A percentile compares a stretch with the other conserved stretches of the same genome.
Evolutionary conservation across 2,888 invertebrate species (phyloP).

Genomic region (Eurytoma adleriae): DNA sequence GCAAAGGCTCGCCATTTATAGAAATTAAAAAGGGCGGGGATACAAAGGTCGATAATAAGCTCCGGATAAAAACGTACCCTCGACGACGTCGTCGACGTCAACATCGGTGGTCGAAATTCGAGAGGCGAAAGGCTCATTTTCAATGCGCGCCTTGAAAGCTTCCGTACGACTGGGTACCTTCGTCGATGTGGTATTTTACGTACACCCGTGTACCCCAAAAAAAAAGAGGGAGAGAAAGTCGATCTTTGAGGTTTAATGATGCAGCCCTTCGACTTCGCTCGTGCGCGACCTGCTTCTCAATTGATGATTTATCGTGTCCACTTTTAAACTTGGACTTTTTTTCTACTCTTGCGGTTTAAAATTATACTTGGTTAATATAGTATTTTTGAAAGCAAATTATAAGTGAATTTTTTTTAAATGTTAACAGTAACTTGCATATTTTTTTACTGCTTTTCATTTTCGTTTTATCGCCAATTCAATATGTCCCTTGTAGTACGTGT

Average conservation of each 20-base stretch:
- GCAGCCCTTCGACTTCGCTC: no score
- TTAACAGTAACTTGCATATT: no score
- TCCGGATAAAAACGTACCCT: no score
- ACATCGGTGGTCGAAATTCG: conserved; percentile 20
- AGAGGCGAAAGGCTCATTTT: conserved; percentile 2
- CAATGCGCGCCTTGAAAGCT: conserved; percentile 40
- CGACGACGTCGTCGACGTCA: background rate
- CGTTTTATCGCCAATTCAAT: conserved; percentile 28
- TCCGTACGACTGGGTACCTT: conserved; percentile 40
- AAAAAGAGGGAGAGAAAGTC: conserved; percentile 30
- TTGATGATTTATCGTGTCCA: no score
- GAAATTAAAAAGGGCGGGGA: background rate
- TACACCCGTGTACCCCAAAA: background rate
- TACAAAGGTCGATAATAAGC: no score
- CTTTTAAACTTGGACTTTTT: no score
- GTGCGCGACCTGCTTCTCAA: no score
- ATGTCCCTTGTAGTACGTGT: background rate
- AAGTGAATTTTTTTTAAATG: no score
- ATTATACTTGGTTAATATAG: no score
- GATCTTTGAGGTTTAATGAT: conserved; percentile 50
- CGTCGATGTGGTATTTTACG: conserved; percentile 14
- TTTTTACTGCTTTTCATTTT: background rate
- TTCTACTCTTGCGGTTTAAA: no score
- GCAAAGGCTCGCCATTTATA: background rate
- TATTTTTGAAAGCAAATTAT: no score